Evolutionary conservation across 30 jellyfish, hydroid and myxozoan species (phyloP).

Genomic region (Aurelia coerulea): DNA sequence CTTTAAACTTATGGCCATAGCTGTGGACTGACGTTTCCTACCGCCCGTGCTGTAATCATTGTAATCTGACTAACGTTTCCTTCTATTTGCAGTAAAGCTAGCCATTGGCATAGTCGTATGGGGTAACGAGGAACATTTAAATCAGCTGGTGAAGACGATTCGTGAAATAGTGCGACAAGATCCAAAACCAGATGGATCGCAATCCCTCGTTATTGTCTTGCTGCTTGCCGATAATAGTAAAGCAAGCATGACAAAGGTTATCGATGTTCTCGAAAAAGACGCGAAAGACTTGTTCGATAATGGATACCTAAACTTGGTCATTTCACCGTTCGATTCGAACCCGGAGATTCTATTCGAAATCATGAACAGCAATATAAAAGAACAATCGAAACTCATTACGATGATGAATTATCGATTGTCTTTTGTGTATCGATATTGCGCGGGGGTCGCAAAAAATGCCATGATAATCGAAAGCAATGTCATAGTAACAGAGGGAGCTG

Average conservation of each 20-base stretch:
- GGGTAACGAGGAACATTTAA: slow-evolving; percentile 22
- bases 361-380: background rate
- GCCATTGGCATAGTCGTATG: slow-evolving; percentile 52
- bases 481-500: slow-evolving; percentile 1
- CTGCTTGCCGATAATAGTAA: slow-evolving; percentile 40
- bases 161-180: slow-evolving; percentile 57
- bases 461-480: slow-evolving; percentile 40
- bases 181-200: slow-evolving; percentile 33
- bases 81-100: slow-evolving; percentile 34
- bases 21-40: too few species aligned
- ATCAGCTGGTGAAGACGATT: slow-evolving; percentile 22
- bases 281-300: background rate
- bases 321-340: slow-evolving; percentile 41
- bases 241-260: slow-evolving; percentile 17
- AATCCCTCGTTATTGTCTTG: slow-evolving; percentile 51
- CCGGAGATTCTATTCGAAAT: slow-evolving; percentile 13
- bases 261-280: slow-evolving; percentile 8
- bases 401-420: slow-evolving; percentile 44
- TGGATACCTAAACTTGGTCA: slow-evolving; percentile 50
- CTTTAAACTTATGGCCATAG: too few species aligned
- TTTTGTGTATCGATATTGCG: slow-evolving; percentile 27
- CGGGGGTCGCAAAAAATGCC: slow-evolving; percentile 19
- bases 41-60: background rate
- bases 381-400: slow-evolving; percentile 8
- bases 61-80: background rate